phyloP scores from a whole-genome alignment of 2,888 invertebrate genomes.

The Stenichneumon culpator region DNA sequence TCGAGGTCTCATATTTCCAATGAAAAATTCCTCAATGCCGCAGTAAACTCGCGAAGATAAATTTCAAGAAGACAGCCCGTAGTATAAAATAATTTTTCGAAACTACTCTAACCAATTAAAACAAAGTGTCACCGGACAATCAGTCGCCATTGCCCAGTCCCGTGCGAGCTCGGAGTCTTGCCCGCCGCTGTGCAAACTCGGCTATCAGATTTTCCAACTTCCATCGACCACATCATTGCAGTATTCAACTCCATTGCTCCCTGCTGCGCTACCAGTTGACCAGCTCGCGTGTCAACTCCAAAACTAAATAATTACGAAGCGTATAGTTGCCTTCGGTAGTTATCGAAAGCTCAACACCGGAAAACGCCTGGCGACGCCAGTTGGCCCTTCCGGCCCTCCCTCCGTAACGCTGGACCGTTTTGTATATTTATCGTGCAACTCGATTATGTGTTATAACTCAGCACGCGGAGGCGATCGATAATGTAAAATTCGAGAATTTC shows the following conservation, averaged over 20 bases:
- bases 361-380: conserved; percentile 11
- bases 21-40: neutral
- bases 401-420: neutral
- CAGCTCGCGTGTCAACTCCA: conserved; percentile 27
- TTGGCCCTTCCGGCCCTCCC: neutral
- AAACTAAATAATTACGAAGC: conserved; percentile 61
- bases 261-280: conserved; percentile 2
- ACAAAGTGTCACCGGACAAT: conserved; percentile 45
- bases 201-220: conserved; percentile 61
- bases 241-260: conserved; percentile 28
- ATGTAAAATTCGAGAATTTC: neutral
- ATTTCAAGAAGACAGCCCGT: neutral
- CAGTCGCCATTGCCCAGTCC: conserved; percentile 44
- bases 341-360: conserved; percentile 14
- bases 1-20: neutral
- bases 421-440: neutral
- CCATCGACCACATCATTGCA: conserved; percentile 35
- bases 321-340: conserved; percentile 37
- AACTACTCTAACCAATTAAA: conserved; percentile 41
- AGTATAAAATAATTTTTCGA: conserved; percentile 25
- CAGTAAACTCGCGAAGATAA: neutral
- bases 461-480: neutral
- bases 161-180: neutral
- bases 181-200: conserved; percentile 41
- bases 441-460: neutral